Percentiles rank a stretch among this genome's conserved stretches.
Conservation (phyloP, 1,140 invertebrate species). For the Drosophila mojavensis region DNA sequence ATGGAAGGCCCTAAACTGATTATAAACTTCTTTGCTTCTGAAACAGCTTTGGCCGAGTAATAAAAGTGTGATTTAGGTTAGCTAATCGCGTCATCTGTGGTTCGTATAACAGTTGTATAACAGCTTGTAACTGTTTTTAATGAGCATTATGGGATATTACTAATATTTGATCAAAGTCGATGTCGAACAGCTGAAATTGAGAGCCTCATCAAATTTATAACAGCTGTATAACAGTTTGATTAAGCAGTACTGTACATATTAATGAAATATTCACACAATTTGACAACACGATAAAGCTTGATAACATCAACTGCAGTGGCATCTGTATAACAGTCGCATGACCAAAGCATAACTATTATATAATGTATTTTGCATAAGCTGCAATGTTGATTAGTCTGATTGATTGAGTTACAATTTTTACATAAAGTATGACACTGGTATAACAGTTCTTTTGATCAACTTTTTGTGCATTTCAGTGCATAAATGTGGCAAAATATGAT, state of each 20-base stretch:
- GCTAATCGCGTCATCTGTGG: neutral
- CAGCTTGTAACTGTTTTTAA: neutral
- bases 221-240: conserved; percentile 1
- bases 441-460: conserved; percentile 10
- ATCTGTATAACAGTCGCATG: conserved; percentile 16
- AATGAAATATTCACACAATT: no score
- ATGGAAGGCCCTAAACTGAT: neutral
- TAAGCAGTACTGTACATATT: conserved; percentile 1
- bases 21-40: neutral
- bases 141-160: no score
- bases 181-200: neutral
- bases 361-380: no score
- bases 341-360: neutral
- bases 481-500: neutral
- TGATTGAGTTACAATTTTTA: no score
- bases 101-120: conserved; percentile 4
- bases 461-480: neutral
- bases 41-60: neutral
- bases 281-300: no score
- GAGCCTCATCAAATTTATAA: no score
- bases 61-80: neutral
- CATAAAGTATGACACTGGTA: conserved; percentile 6
- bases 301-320: no score
- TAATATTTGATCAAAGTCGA: neutral
- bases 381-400: no score